phyloP scores from a whole-genome alignment of 2,113 vertebrate species.

The Arizona elegans region DNA sequence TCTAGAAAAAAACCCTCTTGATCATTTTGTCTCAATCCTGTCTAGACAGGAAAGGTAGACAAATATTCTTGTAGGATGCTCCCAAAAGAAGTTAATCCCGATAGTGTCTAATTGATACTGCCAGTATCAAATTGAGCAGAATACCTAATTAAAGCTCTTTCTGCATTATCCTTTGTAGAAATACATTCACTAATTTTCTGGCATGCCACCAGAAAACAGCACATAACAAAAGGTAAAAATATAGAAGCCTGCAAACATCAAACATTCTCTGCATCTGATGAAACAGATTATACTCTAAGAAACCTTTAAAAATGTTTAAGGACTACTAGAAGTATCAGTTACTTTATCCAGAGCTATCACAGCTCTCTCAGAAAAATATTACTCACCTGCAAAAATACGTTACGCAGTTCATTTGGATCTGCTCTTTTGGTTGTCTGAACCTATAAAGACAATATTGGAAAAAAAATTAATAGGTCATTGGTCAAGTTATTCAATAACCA shows the following conservation, averaged over 20 bases:
- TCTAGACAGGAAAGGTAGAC: not conserved
- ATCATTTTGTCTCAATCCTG: not conserved
- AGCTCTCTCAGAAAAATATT: not conserved
- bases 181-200: not conserved
- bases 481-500: not conserved
- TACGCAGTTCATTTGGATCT: conserved; percentile 85
- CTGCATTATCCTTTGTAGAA: not conserved
- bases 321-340: not conserved
- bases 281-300: not conserved
- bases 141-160: not conserved
- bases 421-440: conserved; percentile 87
- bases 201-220: not conserved
- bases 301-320: not conserved
- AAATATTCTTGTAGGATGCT: not conserved
- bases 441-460: conserved; percentile 59
- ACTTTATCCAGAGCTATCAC: not conserved
- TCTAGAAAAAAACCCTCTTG: not conserved
- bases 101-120: not conserved
- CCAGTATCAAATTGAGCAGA: not conserved
- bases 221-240: not conserved
- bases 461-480: conserved; percentile 42
- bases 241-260: not conserved
- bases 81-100: not conserved
- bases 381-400: conserved; percentile 91
- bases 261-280: not conserved